Base-by-base conservation (phyloP, 2,113 vertebrate species). In the Channa maculata region DNA sequence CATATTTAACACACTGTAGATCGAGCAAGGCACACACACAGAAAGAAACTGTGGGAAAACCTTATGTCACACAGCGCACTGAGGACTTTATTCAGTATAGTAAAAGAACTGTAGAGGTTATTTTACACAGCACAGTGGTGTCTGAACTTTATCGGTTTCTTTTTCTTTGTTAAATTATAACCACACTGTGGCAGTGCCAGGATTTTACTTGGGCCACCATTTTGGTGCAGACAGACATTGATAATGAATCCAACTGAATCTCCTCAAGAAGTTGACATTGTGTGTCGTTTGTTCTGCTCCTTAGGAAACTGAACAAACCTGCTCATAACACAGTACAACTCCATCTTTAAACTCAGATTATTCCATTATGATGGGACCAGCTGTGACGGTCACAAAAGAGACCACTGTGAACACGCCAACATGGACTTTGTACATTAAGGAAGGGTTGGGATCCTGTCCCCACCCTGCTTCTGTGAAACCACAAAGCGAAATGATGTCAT, bases 401-500 rank as follows among this genome's bases (percentile, higher is more conserved):
- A 24, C 24, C 24, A 24, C 24, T 24, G 24, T 1, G 24, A 24
- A 24, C 24, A 24, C 1, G 24, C 24, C 24, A 24, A 1, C 24
- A 24, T 24, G 24, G 24, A 24, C 24, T 67, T 51, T n/a, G 44
- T 24, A 24, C 62, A 62, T 62, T 72, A 57, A 44, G 34, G 52
- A 63, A 37, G 8, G 4, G 14, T 5, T 44, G 10, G 46, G 52
- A 39, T 71, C 57, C 61, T 61, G 59, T 37, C n/a, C 39, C 0
- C 49, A 5, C 55, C 60, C 46, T 38, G 63, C 36, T 36, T 33
- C 72, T 38, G 5, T 46, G 15, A 58, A 57, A 71, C 46, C 68
- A 69, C 76, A 54, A 60, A 24, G 52, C 38, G 45, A 43, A 37
- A 79, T 82, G 75, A 82, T 76, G 82, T 82, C 85, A 84, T 65